Conservation (phyloP, 1,140 invertebrate genomes). For the Lepidostoma basale region DNA sequence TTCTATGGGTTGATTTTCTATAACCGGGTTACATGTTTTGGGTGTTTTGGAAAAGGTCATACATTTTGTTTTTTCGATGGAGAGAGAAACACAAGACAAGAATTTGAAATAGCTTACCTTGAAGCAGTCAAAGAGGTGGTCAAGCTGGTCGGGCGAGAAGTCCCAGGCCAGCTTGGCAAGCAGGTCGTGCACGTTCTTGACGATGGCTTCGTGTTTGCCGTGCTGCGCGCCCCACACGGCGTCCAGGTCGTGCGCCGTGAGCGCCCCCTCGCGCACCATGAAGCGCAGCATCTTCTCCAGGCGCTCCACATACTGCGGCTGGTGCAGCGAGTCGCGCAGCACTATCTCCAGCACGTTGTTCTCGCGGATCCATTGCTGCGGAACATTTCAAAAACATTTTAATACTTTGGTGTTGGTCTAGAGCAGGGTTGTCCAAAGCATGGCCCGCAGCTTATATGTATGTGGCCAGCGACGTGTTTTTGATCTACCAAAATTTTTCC, state of each 20-base stretch:
- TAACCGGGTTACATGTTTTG: too few species aligned
- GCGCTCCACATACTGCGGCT: slow-evolving; percentile 97
- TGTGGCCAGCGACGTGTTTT: too few species aligned
- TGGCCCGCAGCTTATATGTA: too few species aligned
- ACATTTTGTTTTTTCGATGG: too few species aligned
- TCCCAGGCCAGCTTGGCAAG: slow-evolving; percentile 97
- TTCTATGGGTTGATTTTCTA: too few species aligned
- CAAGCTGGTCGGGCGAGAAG: slow-evolving; percentile 95
- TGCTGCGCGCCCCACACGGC: slow-evolving; percentile 95
- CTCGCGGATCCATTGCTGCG: slow-evolving; percentile 95
- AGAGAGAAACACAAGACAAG: too few species aligned
- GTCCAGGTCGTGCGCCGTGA: slow-evolving; percentile 91
- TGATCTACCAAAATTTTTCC: too few species aligned
- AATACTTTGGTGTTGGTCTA: not conserved
- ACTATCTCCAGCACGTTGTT: slow-evolving; percentile 96
- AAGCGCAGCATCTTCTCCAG: slow-evolving; percentile 97
- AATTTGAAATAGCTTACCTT: too few species aligned
- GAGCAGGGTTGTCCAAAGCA: too few species aligned
- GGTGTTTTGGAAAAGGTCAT: too few species aligned
- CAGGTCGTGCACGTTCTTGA: slow-evolving; percentile 96
- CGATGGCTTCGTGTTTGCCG: slow-evolving; percentile 94
- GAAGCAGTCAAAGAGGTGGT: slow-evolving; percentile 97
- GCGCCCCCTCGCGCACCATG: slow-evolving; percentile 92
- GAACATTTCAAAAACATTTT: not conserved
- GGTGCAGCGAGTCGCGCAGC: slow-evolving; percentile 92